These are phyloP conservation scores for Astreopora myriophthalma DNA, from an alignment of 64 coral and sea anemone species.

Conservation along the genomic window DNA sequence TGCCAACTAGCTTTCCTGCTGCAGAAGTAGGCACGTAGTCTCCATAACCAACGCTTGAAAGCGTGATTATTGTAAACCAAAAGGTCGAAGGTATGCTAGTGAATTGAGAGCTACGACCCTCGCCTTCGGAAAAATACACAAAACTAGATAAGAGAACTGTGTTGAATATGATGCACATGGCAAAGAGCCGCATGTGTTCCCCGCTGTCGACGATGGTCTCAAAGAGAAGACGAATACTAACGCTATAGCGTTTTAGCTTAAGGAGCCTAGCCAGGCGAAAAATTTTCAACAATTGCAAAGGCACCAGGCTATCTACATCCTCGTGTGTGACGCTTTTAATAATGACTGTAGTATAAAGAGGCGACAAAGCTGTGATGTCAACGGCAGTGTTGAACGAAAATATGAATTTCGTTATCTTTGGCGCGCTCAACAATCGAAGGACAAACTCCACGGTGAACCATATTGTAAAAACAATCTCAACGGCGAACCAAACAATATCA, in stretches of 20 bases:
- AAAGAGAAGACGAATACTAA: slow-evolving; percentile 51
- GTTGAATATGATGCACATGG: slow-evolving; percentile 56
- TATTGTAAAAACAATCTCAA: slow-evolving; percentile 64
- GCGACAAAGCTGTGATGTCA: slow-evolving; percentile 61
- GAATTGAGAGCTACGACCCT: slow-evolving; percentile 51
- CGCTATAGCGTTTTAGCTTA: slow-evolving; percentile 68
- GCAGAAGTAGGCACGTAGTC: slow-evolving; percentile 65
- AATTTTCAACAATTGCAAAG: slow-evolving; percentile 27
- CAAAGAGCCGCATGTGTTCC: slow-evolving; percentile 62
- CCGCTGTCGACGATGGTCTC: slow-evolving; percentile 69
- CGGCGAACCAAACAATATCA: slow-evolving; percentile 62
- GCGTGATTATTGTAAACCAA: slow-evolving; percentile 74
- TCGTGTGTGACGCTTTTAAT: not conserved
- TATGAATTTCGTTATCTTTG: slow-evolving; percentile 29
- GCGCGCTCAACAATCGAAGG: slow-evolving; percentile 51
- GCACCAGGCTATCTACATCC: not conserved
- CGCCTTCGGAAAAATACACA: slow-evolving; percentile 68
- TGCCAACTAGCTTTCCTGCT: slow-evolving; percentile 65
- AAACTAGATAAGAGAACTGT: slow-evolving; percentile 64
- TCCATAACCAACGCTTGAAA: slow-evolving; percentile 80
- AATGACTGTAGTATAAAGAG: slow-evolving; percentile 59
- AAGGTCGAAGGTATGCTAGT: slow-evolving; percentile 71
- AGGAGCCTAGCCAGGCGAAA: slow-evolving; percentile 51
- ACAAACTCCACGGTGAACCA: slow-evolving; percentile 88
- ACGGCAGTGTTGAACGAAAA: slow-evolving; percentile 44